Evolutionary conservation across 2,888 invertebrate genomes (phyloP).

Genomic region (Ctena decussata): DNA sequence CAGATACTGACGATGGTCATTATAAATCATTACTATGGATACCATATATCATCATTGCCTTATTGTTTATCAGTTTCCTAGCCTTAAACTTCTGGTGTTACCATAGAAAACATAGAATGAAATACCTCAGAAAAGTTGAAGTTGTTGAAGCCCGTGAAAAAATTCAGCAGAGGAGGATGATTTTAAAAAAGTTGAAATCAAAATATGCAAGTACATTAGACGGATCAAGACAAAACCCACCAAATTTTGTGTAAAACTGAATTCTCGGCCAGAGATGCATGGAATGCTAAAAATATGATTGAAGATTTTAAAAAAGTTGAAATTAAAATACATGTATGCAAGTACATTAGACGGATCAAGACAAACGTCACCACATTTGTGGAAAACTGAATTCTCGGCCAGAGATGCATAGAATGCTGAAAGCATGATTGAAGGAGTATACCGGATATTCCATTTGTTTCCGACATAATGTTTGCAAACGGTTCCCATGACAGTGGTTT

Average conservation of each 20-base stretch:
- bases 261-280: too few relatives aligned
- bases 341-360: slow-evolving; percentile 1
- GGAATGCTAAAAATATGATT: too few relatives aligned
- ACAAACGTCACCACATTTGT: background rate
- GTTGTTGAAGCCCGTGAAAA: slow-evolving; percentile 67
- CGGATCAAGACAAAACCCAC: background rate
- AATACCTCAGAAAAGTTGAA: slow-evolving; percentile 70
- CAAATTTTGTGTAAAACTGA: too few relatives aligned
- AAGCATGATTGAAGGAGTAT: too few relatives aligned
- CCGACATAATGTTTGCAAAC: too few relatives aligned
- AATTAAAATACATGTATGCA: slow-evolving; percentile 40
- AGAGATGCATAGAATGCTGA: too few relatives aligned
- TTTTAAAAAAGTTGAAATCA: slow-evolving; percentile 48
- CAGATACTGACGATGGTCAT: background rate
- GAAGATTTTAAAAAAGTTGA: slow-evolving; percentile 44
- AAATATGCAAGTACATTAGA: slow-evolving; percentile 27
- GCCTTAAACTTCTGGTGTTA: slow-evolving; percentile 75
- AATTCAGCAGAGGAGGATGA: slow-evolving; percentile 57
- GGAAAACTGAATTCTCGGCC: too few relatives aligned
- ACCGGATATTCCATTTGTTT: too few relatives aligned
- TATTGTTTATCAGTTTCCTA: slow-evolving; percentile 68
- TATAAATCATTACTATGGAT: slow-evolving; percentile 69
- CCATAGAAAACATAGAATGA: slow-evolving; percentile 68
- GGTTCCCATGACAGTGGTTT: too few relatives aligned
- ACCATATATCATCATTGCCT: slow-evolving; percentile 72